Evolutionary conservation across 2,113 vertebrate species (phyloP), one percentile per base, ranked within the genome.

Genomic region (Circaetus gallicus): DNA sequence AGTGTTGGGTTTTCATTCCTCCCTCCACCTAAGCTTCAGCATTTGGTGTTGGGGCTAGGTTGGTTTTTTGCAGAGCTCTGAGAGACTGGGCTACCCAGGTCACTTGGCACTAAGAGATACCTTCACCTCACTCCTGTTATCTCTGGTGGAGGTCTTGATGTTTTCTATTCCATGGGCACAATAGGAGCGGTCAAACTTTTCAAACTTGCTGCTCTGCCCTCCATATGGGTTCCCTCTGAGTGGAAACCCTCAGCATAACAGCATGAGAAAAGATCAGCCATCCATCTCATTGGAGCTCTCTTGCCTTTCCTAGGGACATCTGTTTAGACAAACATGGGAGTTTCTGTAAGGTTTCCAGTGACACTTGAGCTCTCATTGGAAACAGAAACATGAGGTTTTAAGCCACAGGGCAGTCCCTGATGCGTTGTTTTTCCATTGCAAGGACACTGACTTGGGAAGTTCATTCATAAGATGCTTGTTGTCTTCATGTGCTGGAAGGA

Each of bases 321-420:
- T 90, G 26, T 62, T 87, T 29, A 80, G 67, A 58, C 55, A 82
- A 73, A 55, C 28, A 40, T 18, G 61, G 38, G 87, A 83, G 77
- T 93, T 97, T 92, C 97, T 89, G n/a, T 96, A 89, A 82, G 56
- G 63, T 88, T 97, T 97, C 90, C 93, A 82, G 77, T 63, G 86
- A 72, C 77, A 94, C 89, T 96, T 34, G 56, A 97, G 76, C 70
- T 61, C 83, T 93, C 53, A 34, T 94, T 89, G 95, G 93, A 94
- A 97, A 97, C 97, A 91, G 93, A 94, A 97, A 97, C 97, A 91
- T 55, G 78, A 97, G 92, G 71, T 87, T 96, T 87, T 92, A 96
- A 95, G 74, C 47, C 81, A 91, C 71, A 50, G 6, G n/a, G 9
- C 78, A 95, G 77, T 58, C 90, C 85, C 90, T 92, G 80, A 76